Evolutionary conservation across 2,797 vertebrate species (phyloP).

Genomic region (Hemibagrus guttatus): DNA sequence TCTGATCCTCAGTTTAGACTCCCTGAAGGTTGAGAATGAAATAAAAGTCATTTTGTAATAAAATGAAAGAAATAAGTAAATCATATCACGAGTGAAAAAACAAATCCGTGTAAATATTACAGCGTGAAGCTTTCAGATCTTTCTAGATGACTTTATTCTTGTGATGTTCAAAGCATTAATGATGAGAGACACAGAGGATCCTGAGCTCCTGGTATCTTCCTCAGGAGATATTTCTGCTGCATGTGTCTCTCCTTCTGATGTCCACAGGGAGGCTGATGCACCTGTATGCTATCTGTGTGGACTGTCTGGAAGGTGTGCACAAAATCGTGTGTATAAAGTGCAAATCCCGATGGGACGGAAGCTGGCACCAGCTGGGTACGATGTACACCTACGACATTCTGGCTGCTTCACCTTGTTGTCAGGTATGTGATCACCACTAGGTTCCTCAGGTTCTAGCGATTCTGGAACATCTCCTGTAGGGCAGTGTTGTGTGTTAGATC

Average conservation of each 20-base stretch:
- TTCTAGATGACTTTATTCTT: not conserved
- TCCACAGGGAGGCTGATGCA: slow-evolving; percentile 95
- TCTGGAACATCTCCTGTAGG: not conserved
- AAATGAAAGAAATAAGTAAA: not conserved
- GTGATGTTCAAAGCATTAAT: not conserved
- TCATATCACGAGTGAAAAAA: not conserved
- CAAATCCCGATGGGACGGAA: slow-evolving; percentile 98
- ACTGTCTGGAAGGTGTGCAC: slow-evolving; percentile 98
- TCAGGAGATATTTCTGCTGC: not conserved
- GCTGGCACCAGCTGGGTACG: slow-evolving; percentile 99
- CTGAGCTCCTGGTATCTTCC: slow-evolving; percentile 19
- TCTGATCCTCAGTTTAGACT: not conserved
- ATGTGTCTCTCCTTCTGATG: slow-evolving; percentile 14
- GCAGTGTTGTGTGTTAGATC: not conserved
- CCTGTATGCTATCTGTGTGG: slow-evolving; percentile 97
- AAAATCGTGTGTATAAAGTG: slow-evolving; percentile 99
- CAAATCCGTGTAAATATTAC: not conserved
- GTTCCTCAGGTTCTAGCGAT: not conserved
- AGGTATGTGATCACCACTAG: slow-evolving; percentile 77
- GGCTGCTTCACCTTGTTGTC: slow-evolving; percentile 97
- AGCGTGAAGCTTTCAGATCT: not conserved
- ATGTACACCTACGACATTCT: slow-evolving; percentile 99
- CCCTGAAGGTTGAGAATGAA: not conserved
- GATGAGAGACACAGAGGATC: not conserved
- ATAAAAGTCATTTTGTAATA: not conserved